These are phyloP conservation scores for Hydrocynus forskahlii DNA, from an alignment of 2,797 vertebrate genomes.

Conservation along the genomic window DNA sequence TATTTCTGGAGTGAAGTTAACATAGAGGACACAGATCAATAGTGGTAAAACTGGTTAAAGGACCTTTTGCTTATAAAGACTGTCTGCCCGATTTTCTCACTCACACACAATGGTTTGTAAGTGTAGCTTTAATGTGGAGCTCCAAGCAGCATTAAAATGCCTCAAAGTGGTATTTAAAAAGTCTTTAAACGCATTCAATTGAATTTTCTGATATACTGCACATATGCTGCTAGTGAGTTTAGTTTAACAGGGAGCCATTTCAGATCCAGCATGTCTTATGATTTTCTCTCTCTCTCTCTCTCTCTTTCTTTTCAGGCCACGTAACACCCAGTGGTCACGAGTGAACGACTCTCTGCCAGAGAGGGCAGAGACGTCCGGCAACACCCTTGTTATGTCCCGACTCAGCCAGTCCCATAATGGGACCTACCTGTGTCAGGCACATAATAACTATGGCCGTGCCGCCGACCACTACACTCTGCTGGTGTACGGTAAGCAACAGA, in stretches of 20 bases:
- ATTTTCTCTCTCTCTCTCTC: slow-evolving; percentile 26
- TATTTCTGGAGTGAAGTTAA: too few relatives aligned
- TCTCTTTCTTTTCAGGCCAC: slow-evolving; percentile 73
- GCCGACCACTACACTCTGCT: slow-evolving; percentile 89
- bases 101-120: background rate
- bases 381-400: slow-evolving; percentile 83
- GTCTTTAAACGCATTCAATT: background rate
- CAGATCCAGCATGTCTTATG: slow-evolving; percentile 16
- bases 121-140: background rate
- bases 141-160: background rate
- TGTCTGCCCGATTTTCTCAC: background rate
- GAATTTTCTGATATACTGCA: background rate
- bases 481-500: slow-evolving; percentile 85
- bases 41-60: background rate
- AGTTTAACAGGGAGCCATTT: background rate
- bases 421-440: slow-evolving; percentile 89
- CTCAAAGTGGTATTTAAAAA: background rate
- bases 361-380: slow-evolving; percentile 82
- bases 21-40: background rate
- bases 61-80: background rate
- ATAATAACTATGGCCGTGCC: slow-evolving; percentile 88
- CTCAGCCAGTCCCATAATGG: slow-evolving; percentile 89
- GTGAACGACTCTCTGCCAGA: slow-evolving; percentile 89
- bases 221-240: background rate
- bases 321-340: slow-evolving; percentile 86